Conservation (phyloP, 2,113 vertebrate species). For the Emberiza fucata region DNA sequence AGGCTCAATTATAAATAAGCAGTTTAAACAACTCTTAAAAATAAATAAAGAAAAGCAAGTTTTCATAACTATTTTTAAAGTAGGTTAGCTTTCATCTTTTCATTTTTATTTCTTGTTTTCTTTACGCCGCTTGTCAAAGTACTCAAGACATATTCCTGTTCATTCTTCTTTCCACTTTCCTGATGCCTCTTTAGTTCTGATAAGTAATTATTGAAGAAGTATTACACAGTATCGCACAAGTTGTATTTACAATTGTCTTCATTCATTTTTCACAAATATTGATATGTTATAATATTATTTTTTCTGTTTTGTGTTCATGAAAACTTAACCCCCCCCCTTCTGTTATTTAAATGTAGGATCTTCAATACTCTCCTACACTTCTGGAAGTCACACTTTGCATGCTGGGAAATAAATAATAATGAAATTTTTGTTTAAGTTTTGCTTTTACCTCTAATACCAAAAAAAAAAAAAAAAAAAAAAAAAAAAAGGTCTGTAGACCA, state of each 20-base stretch:
- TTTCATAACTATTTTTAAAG: slow-evolving; percentile 22
- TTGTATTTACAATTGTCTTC: background rate
- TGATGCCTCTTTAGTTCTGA: background rate
- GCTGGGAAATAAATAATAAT: background rate
- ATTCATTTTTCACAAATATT: background rate
- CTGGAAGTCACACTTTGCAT: background rate
- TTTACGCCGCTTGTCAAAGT: background rate
- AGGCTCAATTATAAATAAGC: background rate
- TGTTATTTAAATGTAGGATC: background rate
- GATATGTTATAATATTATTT: background rate
- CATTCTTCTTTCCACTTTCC: background rate
- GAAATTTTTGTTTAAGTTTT: background rate
- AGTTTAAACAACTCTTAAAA: background rate
- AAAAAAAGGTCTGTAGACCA: background rate
- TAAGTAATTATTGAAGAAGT: background rate
- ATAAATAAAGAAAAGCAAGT: background rate
- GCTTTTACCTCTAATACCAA: background rate
- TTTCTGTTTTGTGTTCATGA: background rate
- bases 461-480: background rate
- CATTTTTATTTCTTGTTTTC: slow-evolving; percentile 9
- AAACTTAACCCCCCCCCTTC: background rate
- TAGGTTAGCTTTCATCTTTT: slow-evolving; percentile 23
- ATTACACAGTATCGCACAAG: background rate
- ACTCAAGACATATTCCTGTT: background rate
- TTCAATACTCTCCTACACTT: background rate